Conservation (phyloP, 2,113 vertebrate genomes). For the Hemibagrus wyckioides region DNA sequence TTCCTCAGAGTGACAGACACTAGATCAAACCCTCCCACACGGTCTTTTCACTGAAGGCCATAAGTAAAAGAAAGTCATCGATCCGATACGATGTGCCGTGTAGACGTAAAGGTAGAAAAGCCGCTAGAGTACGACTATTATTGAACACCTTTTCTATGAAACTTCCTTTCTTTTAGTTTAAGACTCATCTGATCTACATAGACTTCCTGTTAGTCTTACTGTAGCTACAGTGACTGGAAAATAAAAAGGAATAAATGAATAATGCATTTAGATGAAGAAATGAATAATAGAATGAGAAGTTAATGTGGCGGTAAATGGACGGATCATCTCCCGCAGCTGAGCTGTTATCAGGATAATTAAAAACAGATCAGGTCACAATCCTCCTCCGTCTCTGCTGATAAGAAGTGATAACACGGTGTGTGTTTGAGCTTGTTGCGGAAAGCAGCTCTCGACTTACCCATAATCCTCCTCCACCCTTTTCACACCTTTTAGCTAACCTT, state of each 20-base stretch:
- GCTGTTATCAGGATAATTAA: conserved; percentile 22
- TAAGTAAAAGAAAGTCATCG: conserved; percentile 17
- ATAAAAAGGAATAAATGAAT: neutral
- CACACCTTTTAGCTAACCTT: neutral
- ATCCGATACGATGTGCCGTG: neutral
- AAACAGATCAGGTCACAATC: conserved; percentile 22
- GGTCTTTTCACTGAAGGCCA: neutral
- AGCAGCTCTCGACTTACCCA: neutral
- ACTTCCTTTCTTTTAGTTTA: no score
- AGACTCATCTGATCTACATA: neutral
- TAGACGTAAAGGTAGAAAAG: neutral
- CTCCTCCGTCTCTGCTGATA: neutral
- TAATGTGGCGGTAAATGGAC: neutral
- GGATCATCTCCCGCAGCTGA: neutral
- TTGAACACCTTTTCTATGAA: neutral
- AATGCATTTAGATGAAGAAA: neutral
- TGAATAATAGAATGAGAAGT: no score
- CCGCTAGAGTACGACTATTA: neutral
- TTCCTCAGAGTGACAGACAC: neutral
- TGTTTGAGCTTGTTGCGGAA: neutral
- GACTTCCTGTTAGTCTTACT: neutral
- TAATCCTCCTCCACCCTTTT: neutral
- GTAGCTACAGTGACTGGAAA: neutral
- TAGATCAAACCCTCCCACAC: conserved; percentile 28
- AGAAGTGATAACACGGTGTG: conserved; percentile 1